Evolutionary conservation across 2,113 vertebrate species (phyloP).

Genomic region (Sebastes schlegelii): DNA sequence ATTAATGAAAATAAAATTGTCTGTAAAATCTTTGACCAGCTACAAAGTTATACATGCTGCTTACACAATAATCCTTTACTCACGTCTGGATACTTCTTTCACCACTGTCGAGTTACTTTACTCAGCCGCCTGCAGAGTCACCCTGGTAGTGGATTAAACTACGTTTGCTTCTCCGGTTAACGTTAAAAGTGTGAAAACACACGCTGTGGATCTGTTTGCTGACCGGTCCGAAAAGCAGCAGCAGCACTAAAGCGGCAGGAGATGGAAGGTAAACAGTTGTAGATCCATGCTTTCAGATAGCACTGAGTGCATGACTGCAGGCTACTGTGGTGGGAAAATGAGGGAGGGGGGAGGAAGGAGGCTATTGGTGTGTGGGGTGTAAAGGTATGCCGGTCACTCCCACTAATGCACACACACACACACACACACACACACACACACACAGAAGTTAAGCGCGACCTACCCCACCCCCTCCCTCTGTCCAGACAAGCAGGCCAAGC

Average conservation of each 20-base stretch:
- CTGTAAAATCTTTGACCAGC: background rate
- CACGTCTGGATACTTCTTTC: background rate
- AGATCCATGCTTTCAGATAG: slow-evolving; percentile 60
- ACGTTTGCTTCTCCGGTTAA: background rate
- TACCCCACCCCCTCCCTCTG: slow-evolving; percentile 55
- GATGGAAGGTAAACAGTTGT: slow-evolving; percentile 45
- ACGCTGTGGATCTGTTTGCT: background rate
- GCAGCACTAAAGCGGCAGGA: slow-evolving; percentile 13
- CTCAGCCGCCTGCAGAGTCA: background rate
- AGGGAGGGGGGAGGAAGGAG: slow-evolving; percentile 41
- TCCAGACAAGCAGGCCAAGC: slow-evolving; percentile 66
- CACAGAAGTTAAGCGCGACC: slow-evolving; percentile 25
- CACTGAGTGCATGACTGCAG: slow-evolving; percentile 48
- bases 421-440: slow-evolving; percentile 36
- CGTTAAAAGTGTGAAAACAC: slow-evolving; percentile 12
- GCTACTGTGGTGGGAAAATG: slow-evolving; percentile 40
- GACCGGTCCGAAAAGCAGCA: slow-evolving; percentile 3
- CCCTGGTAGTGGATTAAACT: background rate
- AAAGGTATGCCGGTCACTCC: slow-evolving; percentile 78
- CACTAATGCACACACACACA: slow-evolving; percentile 46
- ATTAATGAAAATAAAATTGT: too few species aligned
- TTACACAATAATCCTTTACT: slow-evolving; percentile 2
- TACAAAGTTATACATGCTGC: background rate
- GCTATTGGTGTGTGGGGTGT: slow-evolving; percentile 59
- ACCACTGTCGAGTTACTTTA: background rate